Evolutionary conservation across 2,113 vertebrate genomes (phyloP).

Genomic region (Pipra filicauda): DNA sequence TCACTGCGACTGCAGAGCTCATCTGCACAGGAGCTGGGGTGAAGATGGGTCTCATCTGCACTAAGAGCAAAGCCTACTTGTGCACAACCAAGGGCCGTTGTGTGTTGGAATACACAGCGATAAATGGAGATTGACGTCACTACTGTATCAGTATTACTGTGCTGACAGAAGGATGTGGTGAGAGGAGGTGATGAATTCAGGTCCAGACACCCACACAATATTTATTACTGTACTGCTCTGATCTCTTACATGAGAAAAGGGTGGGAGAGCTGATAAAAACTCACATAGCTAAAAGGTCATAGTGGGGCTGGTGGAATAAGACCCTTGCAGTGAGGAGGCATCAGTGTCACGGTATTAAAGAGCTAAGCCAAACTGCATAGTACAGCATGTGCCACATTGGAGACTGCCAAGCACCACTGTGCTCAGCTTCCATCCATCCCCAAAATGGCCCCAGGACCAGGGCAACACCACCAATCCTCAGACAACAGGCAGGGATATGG

Average conservation of each 20-base stretch:
- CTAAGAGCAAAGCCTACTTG: background rate
- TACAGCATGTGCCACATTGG: rapidly evolving
- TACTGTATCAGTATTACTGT: slow-evolving; percentile 47
- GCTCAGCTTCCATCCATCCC: background rate
- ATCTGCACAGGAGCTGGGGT: background rate
- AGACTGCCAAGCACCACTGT: background rate
- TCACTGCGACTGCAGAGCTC: background rate
- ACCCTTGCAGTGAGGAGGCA: background rate
- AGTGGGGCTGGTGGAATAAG: background rate
- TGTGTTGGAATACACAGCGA: background rate
- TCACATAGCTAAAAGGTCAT: slow-evolving; percentile 27
- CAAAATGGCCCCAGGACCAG: background rate
- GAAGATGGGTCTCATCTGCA: background rate
- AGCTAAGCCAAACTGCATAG: background rate
- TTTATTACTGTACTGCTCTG: slow-evolving; percentile 31
- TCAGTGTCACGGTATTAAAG: background rate
- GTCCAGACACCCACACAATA: slow-evolving; percentile 38
- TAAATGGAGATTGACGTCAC: slow-evolving; percentile 43
- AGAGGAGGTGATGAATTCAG: slow-evolving; percentile 24
- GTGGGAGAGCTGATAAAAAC: slow-evolving; percentile 46
- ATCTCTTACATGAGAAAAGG: slow-evolving; percentile 36
- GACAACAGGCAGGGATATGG: background rate
- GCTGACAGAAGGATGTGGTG: slow-evolving; percentile 59
- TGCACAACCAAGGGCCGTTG: background rate
- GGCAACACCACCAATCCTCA: background rate